phyloP scores from a whole-genome alignment of 2,113 vertebrate genomes.

The Anoura caudifer region DNA sequence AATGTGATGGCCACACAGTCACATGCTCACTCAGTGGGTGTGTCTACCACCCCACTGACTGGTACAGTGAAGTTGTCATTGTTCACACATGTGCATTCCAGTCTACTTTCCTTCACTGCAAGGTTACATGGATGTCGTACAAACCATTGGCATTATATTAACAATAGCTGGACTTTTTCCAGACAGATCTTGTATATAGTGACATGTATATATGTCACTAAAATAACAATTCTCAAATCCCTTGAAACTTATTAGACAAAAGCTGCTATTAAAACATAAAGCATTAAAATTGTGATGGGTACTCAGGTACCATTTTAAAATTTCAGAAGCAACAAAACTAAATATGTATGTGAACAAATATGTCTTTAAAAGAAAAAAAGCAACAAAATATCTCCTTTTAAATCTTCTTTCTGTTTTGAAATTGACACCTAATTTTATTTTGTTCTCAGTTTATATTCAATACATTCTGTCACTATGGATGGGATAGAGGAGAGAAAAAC shows the following conservation, averaged over 20 bases:
- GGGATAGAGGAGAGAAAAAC: neutral
- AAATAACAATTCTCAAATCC: neutral
- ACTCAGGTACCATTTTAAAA: neutral
- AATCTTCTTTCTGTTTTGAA: slow-evolving; percentile 39
- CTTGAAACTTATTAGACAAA: neutral
- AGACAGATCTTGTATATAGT: neutral
- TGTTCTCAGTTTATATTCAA: neutral
- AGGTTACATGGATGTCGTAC: no score
- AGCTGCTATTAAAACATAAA: neutral
- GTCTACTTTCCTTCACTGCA: no score
- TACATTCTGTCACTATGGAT: neutral
- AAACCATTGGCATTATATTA: no score
- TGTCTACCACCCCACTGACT: no score
- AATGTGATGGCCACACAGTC: no score
- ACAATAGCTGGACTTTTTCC: no score
- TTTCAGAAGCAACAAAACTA: neutral
- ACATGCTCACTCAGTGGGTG: no score
- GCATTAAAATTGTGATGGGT: neutral
- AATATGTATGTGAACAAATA: neutral
- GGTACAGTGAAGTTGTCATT: no score
- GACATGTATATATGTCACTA: neutral
- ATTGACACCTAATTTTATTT: neutral
- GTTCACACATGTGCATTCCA: no score
- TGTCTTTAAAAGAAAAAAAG: slow-evolving; percentile 31
- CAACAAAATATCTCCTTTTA: neutral